phyloP scores from a whole-genome alignment of 2,888 invertebrate species.

The Cryptus viduatorius region DNA sequence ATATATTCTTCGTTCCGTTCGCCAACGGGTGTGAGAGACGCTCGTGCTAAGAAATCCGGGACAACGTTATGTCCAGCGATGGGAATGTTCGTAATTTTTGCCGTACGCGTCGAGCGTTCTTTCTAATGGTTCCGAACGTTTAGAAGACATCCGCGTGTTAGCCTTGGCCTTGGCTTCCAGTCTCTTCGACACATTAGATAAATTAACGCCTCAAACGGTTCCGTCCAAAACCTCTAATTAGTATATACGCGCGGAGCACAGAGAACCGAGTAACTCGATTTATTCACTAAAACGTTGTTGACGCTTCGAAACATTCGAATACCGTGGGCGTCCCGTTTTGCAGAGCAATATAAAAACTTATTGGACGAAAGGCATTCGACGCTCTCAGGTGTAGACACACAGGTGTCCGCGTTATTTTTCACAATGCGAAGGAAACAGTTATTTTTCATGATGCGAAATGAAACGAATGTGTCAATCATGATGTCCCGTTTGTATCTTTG shows the following conservation, averaged over 20 bases:
- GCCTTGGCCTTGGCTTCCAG: conserved; percentile 25
- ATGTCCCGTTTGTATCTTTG: conserved; percentile 4
- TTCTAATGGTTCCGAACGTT: conserved; percentile 54
- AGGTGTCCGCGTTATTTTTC: background rate
- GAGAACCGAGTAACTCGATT: background rate
- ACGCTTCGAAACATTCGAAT: conserved; percentile 2
- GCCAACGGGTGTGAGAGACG: conserved; percentile 16
- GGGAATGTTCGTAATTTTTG: background rate
- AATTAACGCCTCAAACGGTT: conserved; percentile 53
- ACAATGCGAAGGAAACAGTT: background rate
- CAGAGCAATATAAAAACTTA: conserved; percentile 13
- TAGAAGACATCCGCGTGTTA: conserved; percentile 14
- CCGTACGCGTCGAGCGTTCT: conserved; percentile 40
- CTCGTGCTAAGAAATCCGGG: conserved; percentile 50
- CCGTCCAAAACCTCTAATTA: conserved; percentile 56
- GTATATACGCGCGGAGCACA: conserved; percentile 19
- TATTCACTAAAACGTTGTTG: conserved; percentile 39
- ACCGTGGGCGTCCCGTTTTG: conserved; percentile 11
- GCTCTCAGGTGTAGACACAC: background rate
- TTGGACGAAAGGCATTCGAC: background rate
- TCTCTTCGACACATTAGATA: conserved; percentile 54
- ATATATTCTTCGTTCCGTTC: conserved; percentile 37
- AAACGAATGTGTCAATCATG: conserved; percentile 25
- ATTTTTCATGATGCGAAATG: conserved; percentile 15
- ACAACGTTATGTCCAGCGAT: conserved; percentile 9